phyloP scores from a whole-genome alignment of 1,140 invertebrate genomes.

The Drosophila azteca region DNA sequence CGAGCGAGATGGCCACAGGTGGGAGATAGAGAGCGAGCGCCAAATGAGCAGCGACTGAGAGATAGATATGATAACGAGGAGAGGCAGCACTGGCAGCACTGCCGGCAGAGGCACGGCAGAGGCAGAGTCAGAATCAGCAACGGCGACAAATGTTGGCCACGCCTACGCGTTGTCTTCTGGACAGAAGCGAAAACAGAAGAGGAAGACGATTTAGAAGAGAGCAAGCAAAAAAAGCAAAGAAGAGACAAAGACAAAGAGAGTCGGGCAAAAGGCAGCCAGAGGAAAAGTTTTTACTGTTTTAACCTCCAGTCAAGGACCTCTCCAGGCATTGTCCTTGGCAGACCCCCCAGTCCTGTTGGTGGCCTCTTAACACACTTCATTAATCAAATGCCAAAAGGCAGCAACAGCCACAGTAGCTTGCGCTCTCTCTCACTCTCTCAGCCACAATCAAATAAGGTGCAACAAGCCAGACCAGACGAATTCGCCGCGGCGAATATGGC shows the following conservation, averaged over 20 bases:
- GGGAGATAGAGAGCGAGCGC: slow-evolving; percentile 68
- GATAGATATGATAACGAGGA: slow-evolving; percentile 41
- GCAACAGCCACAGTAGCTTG: slow-evolving; percentile 50
- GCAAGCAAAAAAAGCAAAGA: no score
- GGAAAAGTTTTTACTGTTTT: slow-evolving; percentile 19
- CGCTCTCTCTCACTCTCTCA: background rate
- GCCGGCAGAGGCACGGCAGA: no score
- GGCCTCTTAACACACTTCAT: slow-evolving; percentile 84
- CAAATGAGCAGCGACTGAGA: slow-evolving; percentile 65
- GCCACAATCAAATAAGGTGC: slow-evolving; percentile 20
- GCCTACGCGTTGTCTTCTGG: slow-evolving; percentile 38
- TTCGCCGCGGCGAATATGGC: background rate
- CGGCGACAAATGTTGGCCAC: slow-evolving; percentile 50
- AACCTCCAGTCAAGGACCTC: slow-evolving; percentile 72
- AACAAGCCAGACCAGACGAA: slow-evolving; percentile 36
- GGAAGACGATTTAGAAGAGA: background rate
- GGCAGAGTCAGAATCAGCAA: slow-evolving; percentile 24
- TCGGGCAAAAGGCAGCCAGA: no score
- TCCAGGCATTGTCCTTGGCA: slow-evolving; percentile 70
- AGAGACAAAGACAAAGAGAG: no score
- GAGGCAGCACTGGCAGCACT: slow-evolving; percentile 16
- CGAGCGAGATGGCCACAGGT: slow-evolving; percentile 62
- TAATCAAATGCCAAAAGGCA: slow-evolving; percentile 69
- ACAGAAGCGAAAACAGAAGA: no score
- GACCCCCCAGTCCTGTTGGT: slow-evolving; percentile 34